Conservation (phyloP, 2,797 vertebrate species). For the Schizopygopsis pylzovi region DNA sequence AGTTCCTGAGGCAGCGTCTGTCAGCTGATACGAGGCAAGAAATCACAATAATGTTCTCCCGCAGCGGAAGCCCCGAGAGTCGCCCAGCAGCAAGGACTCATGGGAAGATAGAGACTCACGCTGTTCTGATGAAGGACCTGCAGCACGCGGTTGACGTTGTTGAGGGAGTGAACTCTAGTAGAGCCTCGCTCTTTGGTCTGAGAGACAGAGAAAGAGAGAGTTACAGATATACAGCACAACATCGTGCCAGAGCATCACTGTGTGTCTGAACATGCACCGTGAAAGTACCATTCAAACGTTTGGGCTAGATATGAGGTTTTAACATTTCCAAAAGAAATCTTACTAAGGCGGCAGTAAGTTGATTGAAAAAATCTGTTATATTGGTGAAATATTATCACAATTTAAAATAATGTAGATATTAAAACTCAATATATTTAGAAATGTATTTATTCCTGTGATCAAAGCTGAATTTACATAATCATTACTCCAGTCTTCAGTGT, state of each 20-base stretch:
- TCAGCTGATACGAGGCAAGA: conserved; percentile 17
- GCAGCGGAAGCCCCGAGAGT: conserved; percentile 1
- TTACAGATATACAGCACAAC: not conserved
- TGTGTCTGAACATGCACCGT: not conserved
- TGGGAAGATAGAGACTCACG: conserved; percentile 74
- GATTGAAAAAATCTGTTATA: not conserved
- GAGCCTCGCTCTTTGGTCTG: conserved; percentile 96
- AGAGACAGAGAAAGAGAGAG: conserved; percentile 3
- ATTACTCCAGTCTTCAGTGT: not conserved
- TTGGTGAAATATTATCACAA: not conserved
- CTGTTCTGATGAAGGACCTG: conserved; percentile 95
- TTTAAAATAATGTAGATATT: not conserved
- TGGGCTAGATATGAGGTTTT: not conserved
- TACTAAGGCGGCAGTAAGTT: too few relatives aligned
- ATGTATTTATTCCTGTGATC: not conserved
- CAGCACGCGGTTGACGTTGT: conserved; percentile 95
- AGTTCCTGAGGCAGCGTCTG: conserved; percentile 29
- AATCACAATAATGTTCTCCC: conserved; percentile 12
- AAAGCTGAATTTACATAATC: not conserved
- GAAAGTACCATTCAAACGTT: not conserved
- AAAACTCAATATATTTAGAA: not conserved
- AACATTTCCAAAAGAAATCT: too few relatives aligned
- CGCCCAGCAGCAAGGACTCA: conserved; percentile 41
- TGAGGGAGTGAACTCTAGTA: conserved; percentile 94
- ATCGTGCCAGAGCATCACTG: not conserved